A percentile compares a stretch with the other conserved stretches of the same genome.
Evolutionary conservation across 2,888 invertebrate genomes (phyloP).

Genomic region (Synergus japonicus): DNA sequence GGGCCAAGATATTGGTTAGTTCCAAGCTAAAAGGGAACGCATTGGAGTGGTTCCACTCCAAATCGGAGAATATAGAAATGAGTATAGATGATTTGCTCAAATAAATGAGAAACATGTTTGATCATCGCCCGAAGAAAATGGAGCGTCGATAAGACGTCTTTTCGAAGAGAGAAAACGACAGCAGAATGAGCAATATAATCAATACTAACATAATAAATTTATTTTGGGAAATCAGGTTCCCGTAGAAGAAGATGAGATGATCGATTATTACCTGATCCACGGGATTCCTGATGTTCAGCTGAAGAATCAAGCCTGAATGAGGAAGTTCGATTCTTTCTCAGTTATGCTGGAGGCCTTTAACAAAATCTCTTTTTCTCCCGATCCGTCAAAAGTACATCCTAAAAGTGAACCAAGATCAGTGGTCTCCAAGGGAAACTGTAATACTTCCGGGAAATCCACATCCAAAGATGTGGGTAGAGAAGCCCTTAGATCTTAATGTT

Average conservation of each 20-base stretch:
- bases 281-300: conserved; percentile 46
- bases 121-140: neutral
- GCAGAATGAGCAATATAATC: too few species aligned
- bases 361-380: conserved; percentile 40
- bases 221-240: too few species aligned
- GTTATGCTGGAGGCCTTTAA: conserved; percentile 46
- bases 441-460: neutral
- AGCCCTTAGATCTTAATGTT: neutral
- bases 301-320: conserved; percentile 48
- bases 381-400: neutral
- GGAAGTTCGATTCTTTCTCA: conserved; percentile 33
- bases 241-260: too few species aligned
- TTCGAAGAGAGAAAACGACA: too few species aligned
- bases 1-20: neutral
- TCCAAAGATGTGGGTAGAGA: neutral
- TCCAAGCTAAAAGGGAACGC: neutral
- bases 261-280: conserved; percentile 43
- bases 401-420: neutral
- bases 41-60: neutral
- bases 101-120: neutral
- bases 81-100: neutral
- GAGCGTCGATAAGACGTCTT: neutral
- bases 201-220: too few species aligned
- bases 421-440: neutral
- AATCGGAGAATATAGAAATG: neutral